Base-by-base conservation (phyloP, 2,888 invertebrate genomes). In the Eucriotettix oculatus region DNA sequence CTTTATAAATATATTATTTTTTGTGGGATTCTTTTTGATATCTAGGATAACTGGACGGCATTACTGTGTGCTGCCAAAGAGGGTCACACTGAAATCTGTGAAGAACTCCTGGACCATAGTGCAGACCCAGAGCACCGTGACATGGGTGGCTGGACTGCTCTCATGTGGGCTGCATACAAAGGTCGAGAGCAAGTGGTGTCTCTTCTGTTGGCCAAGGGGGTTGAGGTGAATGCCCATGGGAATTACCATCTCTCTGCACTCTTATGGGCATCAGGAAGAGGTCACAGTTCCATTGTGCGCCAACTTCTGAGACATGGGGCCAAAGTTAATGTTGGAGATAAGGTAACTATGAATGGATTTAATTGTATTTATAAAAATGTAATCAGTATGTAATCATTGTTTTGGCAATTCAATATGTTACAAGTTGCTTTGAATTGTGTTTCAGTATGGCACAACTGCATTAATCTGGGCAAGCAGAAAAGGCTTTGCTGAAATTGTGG, bases 121-220 rank as follows among this genome's bases (percentile, higher is more conserved):
- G 91, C 90, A 16, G 81, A 84, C 62, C 79, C 95, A 61, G 93
- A 96, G 70, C 88, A 92, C 64, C 82, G 86, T 66, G 93, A 94
- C 72, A 85, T 90, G 80, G 95, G 95, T 66, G 94, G 93, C 48
- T 99, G 98, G 98, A 90, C 95, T 7, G 83, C 97, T 0, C 79
- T 99, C 60, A 93, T 98, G 88, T 99, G 98, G 98, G 92, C 95
- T 0, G 84, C 92, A 10, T 99, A 99, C 77, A 94, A 96, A 73
- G 96, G 92, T 10, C 72, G 74, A 52, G 67, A 70, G 12, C 73
- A 87, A 48, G 81, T 90, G 63, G 94, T 88, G 48, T 79, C 81
- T 48, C 71, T 87, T 60, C 76, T 98, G 54, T 74, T 98, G 65
- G 87, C 90, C 64, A 84, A 85, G 66, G 90, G 90, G 43, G 95